Evolutionary conservation across 2,113 vertebrate genomes (phyloP), one percentile per base, ranked within the genome.

Genomic region (Romanogobio albipinnatus): DNA sequence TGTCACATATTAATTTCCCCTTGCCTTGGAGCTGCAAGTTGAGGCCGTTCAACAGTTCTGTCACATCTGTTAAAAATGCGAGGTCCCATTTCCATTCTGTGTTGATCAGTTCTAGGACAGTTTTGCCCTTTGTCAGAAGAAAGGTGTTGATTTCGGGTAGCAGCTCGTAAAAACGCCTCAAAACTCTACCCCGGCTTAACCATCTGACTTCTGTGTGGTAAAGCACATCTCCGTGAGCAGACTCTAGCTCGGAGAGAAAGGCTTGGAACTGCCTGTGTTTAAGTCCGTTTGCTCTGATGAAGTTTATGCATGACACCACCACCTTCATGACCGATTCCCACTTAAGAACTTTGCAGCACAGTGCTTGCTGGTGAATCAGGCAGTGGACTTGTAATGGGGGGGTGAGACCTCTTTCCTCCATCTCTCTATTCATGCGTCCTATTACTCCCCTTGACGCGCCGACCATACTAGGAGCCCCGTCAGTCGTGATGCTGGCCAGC

Each of bases 51-150:
- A 88, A 9, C 9, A 71, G 8, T 70, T 87, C 76, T 77, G 85
- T 90, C 56, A 82, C 39, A 49, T 85, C 36, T 24, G 82, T 84
- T 81, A 85, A 73, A 81, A 85, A 76, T 39, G 68, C 15, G 8
- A 84, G 81, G 75, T 87, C 6, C 85, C 56, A 90, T 88, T 90
- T 89, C 58, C 45, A 78, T 86, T 87, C 87, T 79, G 82, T 10
- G 58, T 88, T 24, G 6, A 56, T 56, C 15, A 53, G 51, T 22
- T 59, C 56, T 59, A 22, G 56, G 56, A 59, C 56, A 59, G 19
- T 59, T 59, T 59, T n/a, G 19, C 56, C 56, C 56, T 9, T 59
- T 59, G 56, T n/a, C 9, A 10, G 3, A 59, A 59, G 7, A 59
- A 59, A 59, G 22, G 22, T 3, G 0, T 59, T 59, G 7, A 58